Evolutionary conservation across 2,113 vertebrate genomes (phyloP).

Genomic region (Bos taurus): DNA sequence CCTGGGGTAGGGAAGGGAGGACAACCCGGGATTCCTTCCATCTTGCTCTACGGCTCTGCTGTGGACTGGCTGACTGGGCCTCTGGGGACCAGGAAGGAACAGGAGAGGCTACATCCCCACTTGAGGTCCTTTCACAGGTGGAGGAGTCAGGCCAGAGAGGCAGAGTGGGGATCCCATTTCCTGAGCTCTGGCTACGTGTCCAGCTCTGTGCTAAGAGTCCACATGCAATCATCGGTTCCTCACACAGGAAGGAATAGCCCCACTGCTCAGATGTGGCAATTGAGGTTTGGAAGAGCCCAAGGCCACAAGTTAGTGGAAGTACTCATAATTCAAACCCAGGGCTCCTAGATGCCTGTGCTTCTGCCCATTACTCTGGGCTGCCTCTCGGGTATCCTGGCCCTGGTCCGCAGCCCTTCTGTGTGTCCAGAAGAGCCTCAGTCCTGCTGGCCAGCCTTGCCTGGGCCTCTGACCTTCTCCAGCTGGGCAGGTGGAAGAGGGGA

Average conservation of each 20-base stretch:
- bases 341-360: background rate
- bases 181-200: background rate
- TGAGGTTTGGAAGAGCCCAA: background rate
- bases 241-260: background rate
- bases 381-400: background rate
- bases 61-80: background rate
- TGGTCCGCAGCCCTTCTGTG: background rate
- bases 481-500: background rate
- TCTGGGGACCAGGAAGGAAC: background rate
- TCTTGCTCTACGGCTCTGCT: background rate
- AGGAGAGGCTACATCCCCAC: background rate
- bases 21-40: background rate
- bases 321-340: background rate
- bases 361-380: background rate
- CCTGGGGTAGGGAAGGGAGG: background rate
- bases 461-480: background rate
- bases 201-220: background rate
- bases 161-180: background rate
- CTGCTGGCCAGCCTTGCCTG: background rate
- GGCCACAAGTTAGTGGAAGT: background rate
- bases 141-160: background rate
- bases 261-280: background rate
- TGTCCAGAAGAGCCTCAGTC: background rate
- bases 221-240: fast-evolving
- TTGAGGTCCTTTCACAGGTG: background rate